Base-by-base conservation (phyloP, 2,888 invertebrate genomes). In the Agapostemon virescens region DNA sequence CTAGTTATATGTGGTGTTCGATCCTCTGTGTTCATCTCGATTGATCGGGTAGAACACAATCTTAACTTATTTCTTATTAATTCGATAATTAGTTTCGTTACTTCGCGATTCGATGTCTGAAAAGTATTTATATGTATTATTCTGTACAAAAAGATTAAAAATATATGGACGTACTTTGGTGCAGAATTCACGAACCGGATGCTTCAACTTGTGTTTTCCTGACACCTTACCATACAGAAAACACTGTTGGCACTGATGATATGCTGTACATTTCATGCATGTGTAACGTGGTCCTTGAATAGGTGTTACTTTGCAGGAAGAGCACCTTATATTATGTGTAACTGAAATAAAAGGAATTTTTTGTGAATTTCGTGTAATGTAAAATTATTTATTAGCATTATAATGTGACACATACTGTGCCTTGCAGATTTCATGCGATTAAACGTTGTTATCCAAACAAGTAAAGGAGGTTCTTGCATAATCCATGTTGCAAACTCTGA, bases 401-500 rank as follows among this genome's bases (percentile, higher is more conserved):
- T 61, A 33, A 71, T 33, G 63, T 58, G 11, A 66, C 40, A 82
- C 87, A 85, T 92, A 95, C 95, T 93, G 87, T 93, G 91, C 92
- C 95, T 95, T 33, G 95, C 94, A 66, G 94, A 93, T 87, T 94
- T 94, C 68, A 96, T 92, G 82, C 95, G 93, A 89, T 95, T 94
- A 78, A 96, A 93, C 38, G 95, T 95, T 30, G 95, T 94, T 85
- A 96, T 93, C 95, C 96, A 96, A 13, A 94, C 93, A 17, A 96
- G 90, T 52, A 95, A 93, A 85, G 95, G 95, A 15, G 95, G 94
- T 81, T 94, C 95, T 38, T 93, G 93, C 87, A 94, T 93, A 67
- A 97, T 93, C 97, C 97, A 97, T 79, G 94, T 93, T 13, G 96
- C 94, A 84, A 97, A 96, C 20, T 94, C 93, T 69, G 94, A 94